Base-by-base conservation (phyloP, 2,797 vertebrate species). In the Emys orbicularis region DNA sequence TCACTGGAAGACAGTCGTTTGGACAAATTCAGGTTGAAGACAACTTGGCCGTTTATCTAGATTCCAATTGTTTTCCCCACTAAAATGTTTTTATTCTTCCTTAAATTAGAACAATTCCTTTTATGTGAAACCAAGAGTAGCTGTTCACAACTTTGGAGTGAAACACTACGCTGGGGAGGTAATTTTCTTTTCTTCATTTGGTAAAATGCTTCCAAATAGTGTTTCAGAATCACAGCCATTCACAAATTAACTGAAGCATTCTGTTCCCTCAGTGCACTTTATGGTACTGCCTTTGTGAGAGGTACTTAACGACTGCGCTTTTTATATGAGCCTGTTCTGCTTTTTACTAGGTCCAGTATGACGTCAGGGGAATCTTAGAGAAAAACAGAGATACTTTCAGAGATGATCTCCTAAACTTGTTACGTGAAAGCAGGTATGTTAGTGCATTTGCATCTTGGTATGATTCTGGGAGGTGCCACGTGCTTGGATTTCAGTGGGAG, bases 111-210 rank as follows among this genome's bases (percentile, higher is more conserved):
- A 99, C 97, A 99, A 99, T 98, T 97, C 98, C 27, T 99, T 99
- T 96, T 99, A 99, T 41, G 98, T 99, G 97, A 99, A 99, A 90
- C 99, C 99, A 8, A 99, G 99, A 61, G 99, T 99, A 50, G 99
- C 99, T 0, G 97, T 99, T 96, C 99, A 99, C 98, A 98, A 98
- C 97, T 99, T 99, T 91, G 99, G 99, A 97, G 99, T 99, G 95
- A 99, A 98, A 87, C 99, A 99, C 97, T 99, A 99, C 1, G 99
- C 99, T 53, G 99, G 99, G 96, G 99, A 99, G 99, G 99, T 99
- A 97, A 98, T 90, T 94, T 93, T 93, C 74, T 92, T 79, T 72
- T 93, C 61, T 95, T 94, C 93, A 86, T 93, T 93, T 87, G 80
- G 76, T 94, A 83, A 82, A 89, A 93, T 94, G 89, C 50, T 77